Conservation (phyloP, 2,113 vertebrate species). For the Catharus bicknelli region DNA sequence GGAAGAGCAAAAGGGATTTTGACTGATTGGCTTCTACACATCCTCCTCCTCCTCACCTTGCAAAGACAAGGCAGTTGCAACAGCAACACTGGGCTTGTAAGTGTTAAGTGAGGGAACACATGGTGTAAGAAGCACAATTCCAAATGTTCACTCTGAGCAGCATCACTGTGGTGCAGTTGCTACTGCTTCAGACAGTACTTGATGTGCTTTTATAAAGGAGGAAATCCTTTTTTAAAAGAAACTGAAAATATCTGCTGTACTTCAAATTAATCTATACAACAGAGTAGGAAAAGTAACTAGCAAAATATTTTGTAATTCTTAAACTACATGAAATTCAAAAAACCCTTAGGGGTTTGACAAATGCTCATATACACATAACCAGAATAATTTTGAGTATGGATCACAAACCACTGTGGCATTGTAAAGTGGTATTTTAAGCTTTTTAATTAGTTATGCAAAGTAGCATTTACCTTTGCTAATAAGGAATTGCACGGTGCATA, state of each 20-base stretch:
- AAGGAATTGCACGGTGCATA: slow-evolving; percentile 97
- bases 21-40: neutral
- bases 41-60: neutral
- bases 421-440: neutral
- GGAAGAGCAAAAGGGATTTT: neutral
- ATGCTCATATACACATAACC: neutral
- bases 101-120: neutral
- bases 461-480: slow-evolving; percentile 92
- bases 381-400: neutral
- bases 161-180: neutral
- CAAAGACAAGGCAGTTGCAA: neutral
- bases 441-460: neutral
- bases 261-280: neutral
- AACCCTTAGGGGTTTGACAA: neutral
- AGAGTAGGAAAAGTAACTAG: neutral
- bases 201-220: neutral
- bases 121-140: neutral
- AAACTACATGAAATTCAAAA: neutral
- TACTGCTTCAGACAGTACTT: neutral
- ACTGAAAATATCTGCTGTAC: neutral
- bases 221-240: neutral
- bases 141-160: neutral
- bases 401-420: neutral
- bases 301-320: neutral
- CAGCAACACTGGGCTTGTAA: neutral